A percentile compares a stretch with the other conserved stretches of the same genome.
phyloP scores from a whole-genome alignment of 2,797 vertebrate species.

The Rhabdomys pumilio region DNA sequence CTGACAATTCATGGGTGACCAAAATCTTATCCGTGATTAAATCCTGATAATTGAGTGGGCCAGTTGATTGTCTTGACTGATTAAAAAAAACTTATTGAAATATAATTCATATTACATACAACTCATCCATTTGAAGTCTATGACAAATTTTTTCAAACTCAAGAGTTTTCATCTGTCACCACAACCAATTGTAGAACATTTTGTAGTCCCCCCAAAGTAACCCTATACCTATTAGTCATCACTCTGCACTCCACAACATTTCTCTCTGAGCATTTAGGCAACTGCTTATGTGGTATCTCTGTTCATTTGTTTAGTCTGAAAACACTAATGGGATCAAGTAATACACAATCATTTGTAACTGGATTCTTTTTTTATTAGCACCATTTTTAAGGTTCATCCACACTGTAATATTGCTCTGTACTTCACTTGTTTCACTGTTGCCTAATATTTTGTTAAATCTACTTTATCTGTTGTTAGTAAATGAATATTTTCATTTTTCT shows the following conservation, averaged over 20 bases:
- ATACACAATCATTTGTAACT: neutral
- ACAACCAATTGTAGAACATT: neutral
- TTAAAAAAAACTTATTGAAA: conserved; percentile 42
- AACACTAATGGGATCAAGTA: neutral
- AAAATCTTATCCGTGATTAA: neutral
- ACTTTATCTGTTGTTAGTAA: neutral
- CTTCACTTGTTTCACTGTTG: neutral
- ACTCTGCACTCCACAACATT: too few relatives aligned
- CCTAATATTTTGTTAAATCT: neutral
- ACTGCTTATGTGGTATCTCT: neutral
- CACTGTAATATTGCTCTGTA: neutral
- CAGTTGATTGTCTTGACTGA: neutral
- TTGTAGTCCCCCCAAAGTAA: neutral
- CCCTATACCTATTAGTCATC: neutral
- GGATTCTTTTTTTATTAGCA: neutral
- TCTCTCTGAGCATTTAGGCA: neutral
- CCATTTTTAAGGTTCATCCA: neutral
- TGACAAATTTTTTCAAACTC: neutral
- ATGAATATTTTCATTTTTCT: neutral
- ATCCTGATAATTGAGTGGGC: neutral
- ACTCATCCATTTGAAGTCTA: neutral
- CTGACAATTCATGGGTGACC: too few relatives aligned
- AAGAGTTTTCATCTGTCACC: neutral
- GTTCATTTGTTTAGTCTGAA: neutral
- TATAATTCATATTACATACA: neutral